Evolutionary conservation across 2,113 vertebrate genomes (phyloP).

Genomic region (Poecile atricapillus): DNA sequence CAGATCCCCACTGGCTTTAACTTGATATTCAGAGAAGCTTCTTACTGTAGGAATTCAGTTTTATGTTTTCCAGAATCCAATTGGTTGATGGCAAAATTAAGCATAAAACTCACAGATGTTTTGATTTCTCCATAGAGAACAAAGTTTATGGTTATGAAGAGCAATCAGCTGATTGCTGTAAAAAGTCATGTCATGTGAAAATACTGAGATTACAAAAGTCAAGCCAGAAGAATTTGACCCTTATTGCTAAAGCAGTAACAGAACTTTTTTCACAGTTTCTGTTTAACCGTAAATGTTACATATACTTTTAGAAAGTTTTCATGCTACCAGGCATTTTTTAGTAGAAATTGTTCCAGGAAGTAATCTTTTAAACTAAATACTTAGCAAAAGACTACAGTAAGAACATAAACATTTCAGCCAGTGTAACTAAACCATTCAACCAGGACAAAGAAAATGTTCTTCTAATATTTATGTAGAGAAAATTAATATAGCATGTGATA

Average conservation of each 20-base stretch:
- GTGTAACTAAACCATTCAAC: background rate
- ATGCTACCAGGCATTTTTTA: background rate
- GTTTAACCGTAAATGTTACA: background rate
- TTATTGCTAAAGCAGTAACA: background rate
- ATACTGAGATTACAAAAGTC: background rate
- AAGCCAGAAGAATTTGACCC: background rate
- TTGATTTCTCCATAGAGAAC: background rate
- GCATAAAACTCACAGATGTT: background rate
- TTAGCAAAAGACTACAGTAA: background rate
- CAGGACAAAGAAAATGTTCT: background rate
- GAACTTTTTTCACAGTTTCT: background rate
- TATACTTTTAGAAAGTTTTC: background rate
- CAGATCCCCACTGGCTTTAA: background rate
- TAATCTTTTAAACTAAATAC: background rate
- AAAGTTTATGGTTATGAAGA: background rate
- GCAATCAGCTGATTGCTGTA: background rate
- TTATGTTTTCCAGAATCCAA: background rate
- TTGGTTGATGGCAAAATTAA: background rate
- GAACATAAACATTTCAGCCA: background rate
- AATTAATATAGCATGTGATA: background rate
- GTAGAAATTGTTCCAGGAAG: background rate
- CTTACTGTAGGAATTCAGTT: background rate
- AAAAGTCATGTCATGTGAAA: background rate
- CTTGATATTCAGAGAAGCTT: background rate
- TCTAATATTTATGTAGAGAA: background rate